These are phyloP conservation scores for Dinomys branickii DNA, from an alignment of 2,113 vertebrate genomes.

Conservation along the genomic window DNA sequence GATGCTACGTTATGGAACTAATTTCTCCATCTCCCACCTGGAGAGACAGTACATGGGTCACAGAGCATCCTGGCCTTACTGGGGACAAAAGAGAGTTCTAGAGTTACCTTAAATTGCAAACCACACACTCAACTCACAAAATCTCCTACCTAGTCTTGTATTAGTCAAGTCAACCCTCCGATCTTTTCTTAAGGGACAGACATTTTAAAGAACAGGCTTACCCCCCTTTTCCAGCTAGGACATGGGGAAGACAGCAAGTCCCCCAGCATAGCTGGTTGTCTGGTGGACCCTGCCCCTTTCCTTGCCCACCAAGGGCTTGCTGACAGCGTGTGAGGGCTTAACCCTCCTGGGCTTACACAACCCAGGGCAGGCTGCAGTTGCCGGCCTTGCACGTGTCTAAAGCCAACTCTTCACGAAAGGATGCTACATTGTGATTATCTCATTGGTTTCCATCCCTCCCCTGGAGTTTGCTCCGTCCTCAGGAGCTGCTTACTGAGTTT, in stretches of 20 bases:
- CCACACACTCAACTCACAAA: not conserved
- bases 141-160: too few species aligned
- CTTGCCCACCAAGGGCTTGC: rapidly evolving
- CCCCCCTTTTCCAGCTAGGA: not conserved
- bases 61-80: not conserved
- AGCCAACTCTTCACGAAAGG: not conserved
- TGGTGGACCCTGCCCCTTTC: not conserved
- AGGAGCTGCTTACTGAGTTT: not conserved
- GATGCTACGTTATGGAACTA: too few species aligned
- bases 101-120: not conserved
- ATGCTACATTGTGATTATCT: not conserved
- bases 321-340: too few species aligned
- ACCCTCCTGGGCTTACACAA: too few species aligned
- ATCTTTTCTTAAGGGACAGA: not conserved
- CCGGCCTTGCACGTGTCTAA: rapidly evolving
- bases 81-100: not conserved
- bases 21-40: not conserved
- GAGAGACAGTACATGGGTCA: not conserved
- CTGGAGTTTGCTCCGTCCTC: not conserved
- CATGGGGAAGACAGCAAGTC: not conserved
- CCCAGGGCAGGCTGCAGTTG: not conserved
- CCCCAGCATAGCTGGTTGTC: not conserved
- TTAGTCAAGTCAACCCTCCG: not conserved
- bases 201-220: not conserved
- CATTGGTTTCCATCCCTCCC: not conserved